These are phyloP conservation scores for Poeciliopsis paucimaculata DNA, from an alignment of 2,797 vertebrate species.

Conservation along the genomic window DNA sequence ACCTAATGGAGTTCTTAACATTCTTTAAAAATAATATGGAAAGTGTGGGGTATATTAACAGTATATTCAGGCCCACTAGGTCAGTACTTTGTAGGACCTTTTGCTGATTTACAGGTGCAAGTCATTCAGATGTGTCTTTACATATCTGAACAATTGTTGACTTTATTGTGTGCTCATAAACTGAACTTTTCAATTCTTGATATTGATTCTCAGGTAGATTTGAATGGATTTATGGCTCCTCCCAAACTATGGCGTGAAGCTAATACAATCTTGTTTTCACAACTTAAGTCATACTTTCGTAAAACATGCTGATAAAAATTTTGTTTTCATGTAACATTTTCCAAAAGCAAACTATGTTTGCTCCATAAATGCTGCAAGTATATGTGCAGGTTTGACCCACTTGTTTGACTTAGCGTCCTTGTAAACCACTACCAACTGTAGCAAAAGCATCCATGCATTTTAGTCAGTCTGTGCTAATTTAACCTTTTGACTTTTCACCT, in stretches of 20 bases:
- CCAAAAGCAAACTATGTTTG: background rate
- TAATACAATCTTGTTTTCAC: background rate
- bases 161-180: background rate
- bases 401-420: constrained; percentile 45
- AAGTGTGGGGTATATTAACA: background rate
- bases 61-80: too few relatives aligned
- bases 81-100: background rate
- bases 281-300: background rate
- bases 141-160: background rate
- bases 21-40: background rate
- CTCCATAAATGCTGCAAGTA: constrained; percentile 17
- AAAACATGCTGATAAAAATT: background rate
- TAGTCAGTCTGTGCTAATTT: constrained; percentile 63
- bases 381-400: constrained; percentile 15
- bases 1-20: background rate
- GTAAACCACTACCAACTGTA: constrained; percentile 41
- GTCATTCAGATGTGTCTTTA: background rate
- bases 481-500: constrained; percentile 70
- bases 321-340: background rate
- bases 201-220: background rate
- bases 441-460: constrained; percentile 31
- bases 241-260: background rate
- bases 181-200: background rate
- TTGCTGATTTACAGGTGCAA: background rate
- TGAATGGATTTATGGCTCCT: background rate